phyloP scores from a whole-genome alignment of 2,113 vertebrate species.

The Elephas maximus region DNA sequence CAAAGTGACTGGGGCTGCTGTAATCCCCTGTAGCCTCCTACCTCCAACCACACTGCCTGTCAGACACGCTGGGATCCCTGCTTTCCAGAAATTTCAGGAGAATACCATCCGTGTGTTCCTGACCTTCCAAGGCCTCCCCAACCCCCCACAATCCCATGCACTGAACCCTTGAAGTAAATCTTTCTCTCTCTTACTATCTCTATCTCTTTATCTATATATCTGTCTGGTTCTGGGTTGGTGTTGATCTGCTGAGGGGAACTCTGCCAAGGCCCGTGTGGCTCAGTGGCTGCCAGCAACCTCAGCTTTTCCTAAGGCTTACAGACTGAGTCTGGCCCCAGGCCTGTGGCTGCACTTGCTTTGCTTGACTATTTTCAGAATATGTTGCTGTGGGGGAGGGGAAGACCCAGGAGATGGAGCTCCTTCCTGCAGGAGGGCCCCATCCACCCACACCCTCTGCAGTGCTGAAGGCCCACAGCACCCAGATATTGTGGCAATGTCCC shows the following conservation, averaged over 20 bases:
- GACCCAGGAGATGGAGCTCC: neutral
- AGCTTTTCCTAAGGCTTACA: conserved; percentile 77
- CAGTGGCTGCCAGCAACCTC: conserved; percentile 76
- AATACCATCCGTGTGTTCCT: neutral
- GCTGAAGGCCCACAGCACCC: neutral
- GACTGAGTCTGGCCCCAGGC: conserved; percentile 66
- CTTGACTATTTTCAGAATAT: neutral
- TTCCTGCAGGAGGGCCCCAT: neutral
- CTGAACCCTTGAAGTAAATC: neutral
- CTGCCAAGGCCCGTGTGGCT: conserved; percentile 41
- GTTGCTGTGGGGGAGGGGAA: neutral
- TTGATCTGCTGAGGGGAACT: neutral
- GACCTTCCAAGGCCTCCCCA: neutral
- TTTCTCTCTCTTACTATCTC: too few species aligned
- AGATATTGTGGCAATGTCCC: neutral
- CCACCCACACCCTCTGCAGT: neutral
- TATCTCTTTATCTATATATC: neutral
- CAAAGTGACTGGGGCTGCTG: neutral
- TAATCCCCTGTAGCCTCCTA: neutral
- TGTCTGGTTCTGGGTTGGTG: neutral
- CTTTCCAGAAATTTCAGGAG: neutral
- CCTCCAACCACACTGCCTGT: neutral
- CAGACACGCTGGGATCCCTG: neutral
- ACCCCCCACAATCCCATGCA: neutral
- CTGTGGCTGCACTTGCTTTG: conserved; percentile 73